Conservation (phyloP, 1,140 invertebrate genomes). For the Stegodyphus mimosarum region DNA sequence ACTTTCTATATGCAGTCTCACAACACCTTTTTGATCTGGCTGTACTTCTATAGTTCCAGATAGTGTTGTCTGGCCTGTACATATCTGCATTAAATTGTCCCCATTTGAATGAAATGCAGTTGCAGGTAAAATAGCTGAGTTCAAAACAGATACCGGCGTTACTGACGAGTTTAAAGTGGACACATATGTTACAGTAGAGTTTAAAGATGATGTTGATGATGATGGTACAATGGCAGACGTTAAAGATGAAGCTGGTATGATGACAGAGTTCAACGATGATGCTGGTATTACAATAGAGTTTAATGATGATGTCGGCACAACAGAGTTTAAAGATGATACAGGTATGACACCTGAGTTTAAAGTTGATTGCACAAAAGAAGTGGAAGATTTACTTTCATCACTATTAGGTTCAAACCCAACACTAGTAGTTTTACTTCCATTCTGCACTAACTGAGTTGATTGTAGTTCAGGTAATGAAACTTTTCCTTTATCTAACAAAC, state of each 20-base stretch:
- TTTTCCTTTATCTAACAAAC: slow-evolving; percentile 64
- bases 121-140: slow-evolving; percentile 43
- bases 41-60: slow-evolving; percentile 50
- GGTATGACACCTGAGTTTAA: slow-evolving; percentile 19
- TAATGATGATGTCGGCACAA: background rate
- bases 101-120: slow-evolving; percentile 42
- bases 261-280: slow-evolving; percentile 15
- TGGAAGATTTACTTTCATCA: slow-evolving; percentile 44
- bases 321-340: slow-evolving; percentile 27
- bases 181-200: slow-evolving; percentile 31
- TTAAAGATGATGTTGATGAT: slow-evolving; percentile 25
- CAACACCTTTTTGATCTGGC: slow-evolving; percentile 56
- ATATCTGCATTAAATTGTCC: slow-evolving; percentile 52
- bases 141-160: slow-evolving; percentile 1
- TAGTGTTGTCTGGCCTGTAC: slow-evolving; percentile 35
- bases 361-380: slow-evolving; percentile 38
- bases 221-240: slow-evolving; percentile 23
- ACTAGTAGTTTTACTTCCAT: slow-evolving; percentile 25
- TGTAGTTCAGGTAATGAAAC: slow-evolving; percentile 34
- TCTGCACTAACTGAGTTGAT: slow-evolving; percentile 20
- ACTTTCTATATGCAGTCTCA: slow-evolving; percentile 54
- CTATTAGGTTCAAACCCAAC: slow-evolving; percentile 5
- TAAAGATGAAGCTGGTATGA: slow-evolving; percentile 18
- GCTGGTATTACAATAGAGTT: background rate
- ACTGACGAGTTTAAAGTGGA: slow-evolving; percentile 9